Evolutionary conservation across 2,888 invertebrate genomes (phyloP).

Genomic region (Amphipyra tragopoginis): DNA sequence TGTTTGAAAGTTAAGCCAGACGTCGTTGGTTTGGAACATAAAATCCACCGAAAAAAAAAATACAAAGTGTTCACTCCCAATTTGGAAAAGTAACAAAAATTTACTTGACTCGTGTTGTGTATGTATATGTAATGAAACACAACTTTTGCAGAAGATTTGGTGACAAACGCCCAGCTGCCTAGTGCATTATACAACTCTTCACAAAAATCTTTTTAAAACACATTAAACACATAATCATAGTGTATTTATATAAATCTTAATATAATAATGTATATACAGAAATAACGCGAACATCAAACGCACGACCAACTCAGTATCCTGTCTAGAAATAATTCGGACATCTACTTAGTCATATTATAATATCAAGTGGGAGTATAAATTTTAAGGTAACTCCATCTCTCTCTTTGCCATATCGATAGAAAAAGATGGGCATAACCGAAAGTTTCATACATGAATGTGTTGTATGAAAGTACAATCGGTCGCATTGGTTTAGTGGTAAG

Average conservation of each 20-base stretch:
- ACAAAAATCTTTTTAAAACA: no score
- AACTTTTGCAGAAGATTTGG: no score
- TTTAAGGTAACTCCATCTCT: constrained; percentile 44
- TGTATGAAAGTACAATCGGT: constrained; percentile 43
- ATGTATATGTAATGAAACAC: no score
- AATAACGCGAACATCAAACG: constrained; percentile 54
- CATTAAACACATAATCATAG: no score
- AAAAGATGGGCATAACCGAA: constrained; percentile 40
- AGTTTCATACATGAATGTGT: constrained; percentile 34
- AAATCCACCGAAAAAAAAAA: no score
- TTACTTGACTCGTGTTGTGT: no score
- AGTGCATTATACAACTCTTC: no score
- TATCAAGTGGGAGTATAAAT: constrained; percentile 43
- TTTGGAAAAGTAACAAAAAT: no score
- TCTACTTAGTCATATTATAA: constrained; percentile 42
- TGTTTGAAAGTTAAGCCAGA: no score
- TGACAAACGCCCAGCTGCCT: no score
- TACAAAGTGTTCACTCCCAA: no score
- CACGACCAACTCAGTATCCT: constrained; percentile 44
- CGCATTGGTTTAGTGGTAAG: constrained; percentile 4
- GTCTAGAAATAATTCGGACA: constrained; percentile 56
- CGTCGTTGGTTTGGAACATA: no score
- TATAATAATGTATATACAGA: constrained; percentile 34
- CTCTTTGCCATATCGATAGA: constrained; percentile 42
- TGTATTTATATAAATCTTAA: constrained; percentile 32